These are phyloP conservation scores for Strix aluco DNA, from an alignment of 2,113 vertebrate species.

Conservation along the genomic window DNA sequence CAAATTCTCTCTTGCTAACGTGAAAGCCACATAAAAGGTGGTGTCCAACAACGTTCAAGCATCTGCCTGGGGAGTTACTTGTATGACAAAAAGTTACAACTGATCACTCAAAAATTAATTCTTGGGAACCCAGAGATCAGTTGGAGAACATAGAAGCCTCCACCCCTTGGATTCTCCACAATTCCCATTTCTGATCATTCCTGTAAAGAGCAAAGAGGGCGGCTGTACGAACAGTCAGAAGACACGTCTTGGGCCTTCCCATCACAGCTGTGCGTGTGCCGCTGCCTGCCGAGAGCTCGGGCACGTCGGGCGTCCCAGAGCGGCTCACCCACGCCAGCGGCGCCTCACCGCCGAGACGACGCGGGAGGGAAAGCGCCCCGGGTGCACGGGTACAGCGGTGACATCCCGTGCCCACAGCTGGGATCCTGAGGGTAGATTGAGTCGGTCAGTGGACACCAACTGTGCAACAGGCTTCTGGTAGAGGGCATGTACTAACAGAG, in stretches of 20 bases:
- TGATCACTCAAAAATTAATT: not conserved
- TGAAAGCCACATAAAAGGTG: not conserved
- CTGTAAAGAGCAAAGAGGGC: not conserved
- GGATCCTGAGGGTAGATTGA: accelerated
- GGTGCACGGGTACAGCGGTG: not conserved
- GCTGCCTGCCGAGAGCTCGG: accelerated
- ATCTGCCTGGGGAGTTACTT: not conserved
- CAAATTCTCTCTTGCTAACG: not conserved
- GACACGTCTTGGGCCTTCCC: not conserved
- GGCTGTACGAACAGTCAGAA: not conserved
- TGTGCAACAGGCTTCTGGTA: accelerated
- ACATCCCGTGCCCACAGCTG: not conserved
- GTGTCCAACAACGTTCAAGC: not conserved
- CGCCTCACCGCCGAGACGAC: accelerated
- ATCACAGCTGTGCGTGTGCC: accelerated
- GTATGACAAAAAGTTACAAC: not conserved
- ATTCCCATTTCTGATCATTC: not conserved
- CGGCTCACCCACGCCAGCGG: accelerated
- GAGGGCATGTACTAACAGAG: accelerated
- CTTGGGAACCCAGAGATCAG: not conserved
- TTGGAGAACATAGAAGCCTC: not conserved
- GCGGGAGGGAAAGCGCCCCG: not conserved
- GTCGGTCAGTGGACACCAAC: not conserved
- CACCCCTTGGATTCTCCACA: not conserved
- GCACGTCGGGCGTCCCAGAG: not conserved